These are phyloP conservation scores for Odontocerum albicorne DNA, from an alignment of 2,888 invertebrate species.

Conservation along the genomic window DNA sequence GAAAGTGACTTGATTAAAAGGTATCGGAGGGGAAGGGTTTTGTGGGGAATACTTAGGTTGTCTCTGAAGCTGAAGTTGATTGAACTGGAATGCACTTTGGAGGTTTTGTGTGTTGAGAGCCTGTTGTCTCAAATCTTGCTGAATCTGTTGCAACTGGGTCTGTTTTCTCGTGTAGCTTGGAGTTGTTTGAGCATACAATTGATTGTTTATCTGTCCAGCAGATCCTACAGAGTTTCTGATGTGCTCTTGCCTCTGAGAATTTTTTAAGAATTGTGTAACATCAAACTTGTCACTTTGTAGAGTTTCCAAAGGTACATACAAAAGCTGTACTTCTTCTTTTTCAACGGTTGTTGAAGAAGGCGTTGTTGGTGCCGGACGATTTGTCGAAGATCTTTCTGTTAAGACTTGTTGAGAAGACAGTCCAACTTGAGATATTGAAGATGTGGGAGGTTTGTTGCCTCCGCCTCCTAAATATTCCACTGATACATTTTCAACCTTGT, in stretches of 20 bases:
- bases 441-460: constrained; percentile 42
- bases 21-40: constrained; percentile 47
- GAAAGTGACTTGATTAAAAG: constrained; percentile 47
- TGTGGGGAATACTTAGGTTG: constrained; percentile 27
- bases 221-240: constrained; percentile 38
- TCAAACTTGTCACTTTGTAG: constrained; percentile 58
- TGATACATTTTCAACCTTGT: constrained; percentile 47
- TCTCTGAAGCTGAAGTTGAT: constrained; percentile 35
- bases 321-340: constrained; percentile 72
- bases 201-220: constrained; percentile 52
- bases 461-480: constrained; percentile 32
- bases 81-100: constrained; percentile 43
- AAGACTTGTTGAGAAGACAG: constrained; percentile 21
- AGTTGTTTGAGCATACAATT: constrained; percentile 31
- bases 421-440: constrained; percentile 47
- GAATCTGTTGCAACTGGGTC: constrained; percentile 42
- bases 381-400: constrained; percentile 28
- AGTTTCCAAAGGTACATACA: constrained; percentile 82
- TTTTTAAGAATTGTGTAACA: constrained; percentile 42
- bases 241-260: constrained; percentile 25
- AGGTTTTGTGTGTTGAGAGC: constrained; percentile 46
- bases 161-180: constrained; percentile 35
- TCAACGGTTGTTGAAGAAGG: constrained; percentile 45
- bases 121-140: constrained; percentile 48
- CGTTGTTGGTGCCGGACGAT: constrained; percentile 18